phyloP scores from a whole-genome alignment of 2,797 vertebrate species.

The Sorex maritimensis region DNA sequence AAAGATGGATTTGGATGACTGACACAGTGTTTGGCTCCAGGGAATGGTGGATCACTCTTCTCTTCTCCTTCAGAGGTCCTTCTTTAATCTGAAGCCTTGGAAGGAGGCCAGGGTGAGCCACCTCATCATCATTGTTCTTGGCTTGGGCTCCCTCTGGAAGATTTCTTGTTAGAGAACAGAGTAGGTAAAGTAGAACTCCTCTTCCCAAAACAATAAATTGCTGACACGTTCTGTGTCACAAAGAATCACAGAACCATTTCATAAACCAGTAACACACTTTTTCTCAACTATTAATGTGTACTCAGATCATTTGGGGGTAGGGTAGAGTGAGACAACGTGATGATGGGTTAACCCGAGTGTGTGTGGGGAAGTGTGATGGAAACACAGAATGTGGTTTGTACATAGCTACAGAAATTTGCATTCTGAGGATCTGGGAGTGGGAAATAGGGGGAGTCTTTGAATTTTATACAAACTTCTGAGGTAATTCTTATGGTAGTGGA shows the following conservation, averaged over 20 bases:
- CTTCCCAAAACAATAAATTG: too few species aligned
- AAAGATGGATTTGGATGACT: not conserved
- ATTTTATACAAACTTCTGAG: not conserved
- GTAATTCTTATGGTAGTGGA: not conserved
- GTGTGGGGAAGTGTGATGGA: too few species aligned
- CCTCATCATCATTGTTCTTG: not conserved
- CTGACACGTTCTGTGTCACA: not conserved
- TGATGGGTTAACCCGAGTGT: not conserved
- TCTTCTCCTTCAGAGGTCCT: not conserved
- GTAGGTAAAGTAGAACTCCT: too few species aligned
- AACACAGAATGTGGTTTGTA: not conserved
- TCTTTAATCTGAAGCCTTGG: not conserved
- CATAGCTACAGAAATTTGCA: not conserved
- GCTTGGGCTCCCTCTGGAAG: not conserved
- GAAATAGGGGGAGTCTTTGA: not conserved
- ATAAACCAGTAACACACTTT: not conserved
- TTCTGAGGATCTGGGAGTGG: slow-evolving; percentile 11
- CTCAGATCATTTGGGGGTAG: not conserved
- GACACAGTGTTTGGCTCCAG: not conserved
- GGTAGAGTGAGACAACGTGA: not conserved
- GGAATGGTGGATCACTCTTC: not conserved
- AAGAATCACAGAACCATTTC: not conserved
- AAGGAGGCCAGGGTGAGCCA: not conserved
- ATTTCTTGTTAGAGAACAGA: not conserved
- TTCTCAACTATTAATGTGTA: slow-evolving; percentile 2